phyloP scores from a whole-genome alignment of 2,797 vertebrate species.

The Acanthornis magna region DNA sequence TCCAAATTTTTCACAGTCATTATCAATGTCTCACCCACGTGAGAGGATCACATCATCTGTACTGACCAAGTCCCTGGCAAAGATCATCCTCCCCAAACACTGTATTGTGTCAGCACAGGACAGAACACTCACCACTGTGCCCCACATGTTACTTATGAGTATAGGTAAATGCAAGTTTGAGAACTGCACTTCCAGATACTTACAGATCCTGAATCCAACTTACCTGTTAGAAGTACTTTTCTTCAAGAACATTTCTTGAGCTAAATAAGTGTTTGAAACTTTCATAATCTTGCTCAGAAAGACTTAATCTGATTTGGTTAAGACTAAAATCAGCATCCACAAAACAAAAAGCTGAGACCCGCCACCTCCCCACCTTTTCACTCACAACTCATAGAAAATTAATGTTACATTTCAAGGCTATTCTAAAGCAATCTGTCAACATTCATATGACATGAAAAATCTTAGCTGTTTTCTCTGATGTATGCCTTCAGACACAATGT shows the following conservation, averaged over 20 bases:
- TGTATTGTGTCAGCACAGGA: neutral
- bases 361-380: neutral
- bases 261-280: neutral
- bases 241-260: neutral
- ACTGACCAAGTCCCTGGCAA: neutral
- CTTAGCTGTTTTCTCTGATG: neutral
- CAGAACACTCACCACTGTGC: neutral
- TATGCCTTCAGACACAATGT: neutral
- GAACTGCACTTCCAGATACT: neutral
- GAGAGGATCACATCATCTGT: neutral
- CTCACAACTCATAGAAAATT: neutral
- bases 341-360: fast-evolving
- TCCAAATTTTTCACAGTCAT: neutral
- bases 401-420: neutral
- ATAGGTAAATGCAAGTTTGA: neutral
- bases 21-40: neutral
- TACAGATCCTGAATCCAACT: neutral
- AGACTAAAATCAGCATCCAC: neutral
- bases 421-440: neutral
- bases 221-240: neutral
- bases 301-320: neutral
- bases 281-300: neutral
- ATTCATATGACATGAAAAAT: neutral
- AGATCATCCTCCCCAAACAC: neutral
- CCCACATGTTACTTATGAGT: neutral